Conservation (phyloP, 2,113 vertebrate species). For the Hippoglossus stenolepis region DNA sequence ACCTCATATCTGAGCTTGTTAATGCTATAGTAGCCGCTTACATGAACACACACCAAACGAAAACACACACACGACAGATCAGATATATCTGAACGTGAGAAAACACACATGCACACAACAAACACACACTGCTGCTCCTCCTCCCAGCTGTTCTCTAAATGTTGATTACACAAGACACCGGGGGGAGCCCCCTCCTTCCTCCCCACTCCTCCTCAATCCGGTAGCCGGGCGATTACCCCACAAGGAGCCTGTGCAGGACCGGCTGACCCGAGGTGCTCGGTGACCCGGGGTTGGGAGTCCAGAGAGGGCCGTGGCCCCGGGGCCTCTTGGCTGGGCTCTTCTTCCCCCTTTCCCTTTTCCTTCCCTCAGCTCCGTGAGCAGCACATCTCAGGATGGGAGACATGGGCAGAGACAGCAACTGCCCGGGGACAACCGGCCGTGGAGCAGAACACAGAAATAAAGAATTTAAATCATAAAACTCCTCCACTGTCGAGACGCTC, state of each 20-base stretch:
- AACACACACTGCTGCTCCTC: constrained; percentile 31
- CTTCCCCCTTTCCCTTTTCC: constrained; percentile 11
- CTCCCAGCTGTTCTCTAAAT: constrained; percentile 78
- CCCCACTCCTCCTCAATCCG: constrained; percentile 35
- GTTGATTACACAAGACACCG: constrained; percentile 79
- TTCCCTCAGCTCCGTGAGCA: constrained; percentile 53
- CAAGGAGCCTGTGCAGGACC: constrained; percentile 54
- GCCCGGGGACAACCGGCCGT: constrained; percentile 70
- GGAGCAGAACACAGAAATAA: constrained; percentile 35
- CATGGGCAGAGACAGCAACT: constrained; percentile 70
- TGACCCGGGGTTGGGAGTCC: constrained; percentile 73
- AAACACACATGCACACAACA: constrained; percentile 43
- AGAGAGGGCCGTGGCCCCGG: constrained; percentile 62
- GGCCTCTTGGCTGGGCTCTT: constrained; percentile 65
- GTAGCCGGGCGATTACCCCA: constrained; percentile 54
- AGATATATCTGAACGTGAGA: constrained; percentile 36
- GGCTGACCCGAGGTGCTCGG: constrained; percentile 71
- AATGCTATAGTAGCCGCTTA: background rate
- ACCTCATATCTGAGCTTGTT: constrained; percentile 6
- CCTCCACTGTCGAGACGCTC: constrained; percentile 47
- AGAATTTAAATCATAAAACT: constrained; percentile 54
- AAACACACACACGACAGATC: constrained; percentile 36
- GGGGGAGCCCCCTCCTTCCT: constrained; percentile 26
- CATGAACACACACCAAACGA: constrained; percentile 2
- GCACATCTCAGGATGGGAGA: constrained; percentile 60